These are phyloP conservation scores for Lutjanus argentimaculatus DNA, from an alignment of 2,797 vertebrate species.

Conservation along the genomic window DNA sequence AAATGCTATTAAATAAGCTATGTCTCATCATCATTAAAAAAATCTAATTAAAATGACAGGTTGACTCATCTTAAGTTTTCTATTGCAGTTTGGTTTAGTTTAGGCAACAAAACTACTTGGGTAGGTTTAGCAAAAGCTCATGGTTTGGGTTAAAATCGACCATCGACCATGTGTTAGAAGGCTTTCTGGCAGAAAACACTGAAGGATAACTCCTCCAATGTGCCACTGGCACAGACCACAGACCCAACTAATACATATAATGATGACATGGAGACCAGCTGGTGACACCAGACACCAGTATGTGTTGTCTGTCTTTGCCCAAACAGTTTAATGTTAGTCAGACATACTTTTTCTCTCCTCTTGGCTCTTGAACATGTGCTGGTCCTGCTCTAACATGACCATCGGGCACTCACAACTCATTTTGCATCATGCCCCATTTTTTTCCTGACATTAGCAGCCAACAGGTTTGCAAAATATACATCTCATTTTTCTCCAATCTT, in stretches of 20 bases:
- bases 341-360: not conserved
- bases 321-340: not conserved
- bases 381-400: not conserved
- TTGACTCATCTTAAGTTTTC: no score
- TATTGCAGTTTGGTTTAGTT: no score
- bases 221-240: not conserved
- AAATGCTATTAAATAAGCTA: no score
- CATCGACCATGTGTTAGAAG: no score
- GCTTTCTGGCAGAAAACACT: no score
- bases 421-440: not conserved
- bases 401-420: not conserved
- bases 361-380: not conserved
- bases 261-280: not conserved
- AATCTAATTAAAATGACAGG: no score
- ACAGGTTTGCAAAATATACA: constrained; percentile 4
- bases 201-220: no score
- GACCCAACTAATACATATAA: not conserved
- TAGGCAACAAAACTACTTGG: no score
- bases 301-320: not conserved
- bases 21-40: no score
- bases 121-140: no score
- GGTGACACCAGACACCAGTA: not conserved
- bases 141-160: no score
- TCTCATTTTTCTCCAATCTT: not conserved
- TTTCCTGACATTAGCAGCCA: no score